Base-by-base conservation (phyloP, 2,113 vertebrate genomes). In the Prionailurus viverrinus region DNA sequence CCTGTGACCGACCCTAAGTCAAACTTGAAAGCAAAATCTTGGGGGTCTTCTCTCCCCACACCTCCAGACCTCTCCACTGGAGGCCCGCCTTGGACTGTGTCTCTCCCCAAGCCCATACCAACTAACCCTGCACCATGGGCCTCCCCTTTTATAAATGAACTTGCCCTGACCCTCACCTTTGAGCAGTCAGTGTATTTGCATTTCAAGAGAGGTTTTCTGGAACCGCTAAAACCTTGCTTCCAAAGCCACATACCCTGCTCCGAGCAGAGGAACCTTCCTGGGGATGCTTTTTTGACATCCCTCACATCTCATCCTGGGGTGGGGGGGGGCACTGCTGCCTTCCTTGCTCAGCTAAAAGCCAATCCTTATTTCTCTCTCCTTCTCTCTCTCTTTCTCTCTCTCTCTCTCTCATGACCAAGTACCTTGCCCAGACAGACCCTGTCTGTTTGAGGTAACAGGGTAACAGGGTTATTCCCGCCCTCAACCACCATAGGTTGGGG, bases 191-290 rank as follows among this genome's bases (percentile, higher is more conserved):
- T 65, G 10, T 45, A 74, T 95, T 95, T 95, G 76, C 63, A 90
- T 94, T 83, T 96, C 90, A 80, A 95, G 21, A 21, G 12, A 29
- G 33, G 15, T 89, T 91, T 96, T 73, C 51, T 96, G 55, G 68
- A 96, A 80, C 79, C 39, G 41, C 71, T 53, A 11, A 92, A 81
- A 85, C 55, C 36, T 97, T 36, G 61, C 13, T 53, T 84, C 18
- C 73, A 90, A 68, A 78, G 48, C 41, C 68, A 63, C 21, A 14
- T 25, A 48, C 25, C 12, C 27, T 76, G 19, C 25, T 94, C 1
- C 1, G n/a, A 68, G 91, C n/a, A 33, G n/a, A 82, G 63, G n/a
- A 69, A 41, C 45, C 12, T 79, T 45, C 48, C 51, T 45, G 15
- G 58, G 73, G 76, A 79, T n/a, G 21, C 13, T 80, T 23, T 48